Evolutionary conservation across 2,113 vertebrate species (phyloP).

Genomic region (Pollachius pollachius): DNA sequence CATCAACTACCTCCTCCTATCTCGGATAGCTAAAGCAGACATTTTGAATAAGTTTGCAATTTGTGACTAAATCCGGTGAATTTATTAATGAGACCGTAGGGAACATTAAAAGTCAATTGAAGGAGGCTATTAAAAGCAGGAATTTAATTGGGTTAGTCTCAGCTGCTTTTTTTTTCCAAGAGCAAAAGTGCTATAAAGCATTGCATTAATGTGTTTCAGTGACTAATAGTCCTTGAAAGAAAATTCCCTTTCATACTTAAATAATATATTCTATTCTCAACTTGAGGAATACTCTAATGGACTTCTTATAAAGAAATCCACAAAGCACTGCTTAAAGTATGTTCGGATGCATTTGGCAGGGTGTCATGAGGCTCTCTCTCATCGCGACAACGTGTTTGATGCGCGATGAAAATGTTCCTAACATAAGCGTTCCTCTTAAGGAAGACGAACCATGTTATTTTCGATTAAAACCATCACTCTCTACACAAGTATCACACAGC

Average conservation of each 20-base stretch:
- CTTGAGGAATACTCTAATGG: slow-evolving; percentile 7
- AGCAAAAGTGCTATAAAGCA: slow-evolving; percentile 58
- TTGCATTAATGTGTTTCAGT: slow-evolving; percentile 47
- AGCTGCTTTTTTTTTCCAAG: slow-evolving; percentile 36
- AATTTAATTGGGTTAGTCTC: slow-evolving; percentile 72
- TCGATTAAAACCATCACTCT: too few relatives aligned
- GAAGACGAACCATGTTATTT: too few relatives aligned
- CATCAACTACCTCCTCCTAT: slow-evolving; percentile 30
- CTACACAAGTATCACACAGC: too few relatives aligned
- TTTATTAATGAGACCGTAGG: slow-evolving; percentile 71
- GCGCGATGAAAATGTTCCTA: too few relatives aligned
- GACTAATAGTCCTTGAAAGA: slow-evolving; percentile 57
- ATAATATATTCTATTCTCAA: too few relatives aligned
- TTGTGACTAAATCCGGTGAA: slow-evolving; percentile 71
- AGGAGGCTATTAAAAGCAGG: slow-evolving; percentile 72
- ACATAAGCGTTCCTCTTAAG: too few relatives aligned
- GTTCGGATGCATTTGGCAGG: too few relatives aligned
- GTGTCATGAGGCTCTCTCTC: too few relatives aligned
- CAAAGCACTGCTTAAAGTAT: too few relatives aligned
- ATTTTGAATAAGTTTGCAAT: slow-evolving; percentile 64
- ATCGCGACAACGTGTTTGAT: too few relatives aligned
- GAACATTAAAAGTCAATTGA: slow-evolving; percentile 73
- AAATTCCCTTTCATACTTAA: slow-evolving; percentile 30
- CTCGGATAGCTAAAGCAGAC: slow-evolving; percentile 29
- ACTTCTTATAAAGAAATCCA: background rate